Conservation (phyloP, 2,113 vertebrate species). For the Anguilla rostrata region DNA sequence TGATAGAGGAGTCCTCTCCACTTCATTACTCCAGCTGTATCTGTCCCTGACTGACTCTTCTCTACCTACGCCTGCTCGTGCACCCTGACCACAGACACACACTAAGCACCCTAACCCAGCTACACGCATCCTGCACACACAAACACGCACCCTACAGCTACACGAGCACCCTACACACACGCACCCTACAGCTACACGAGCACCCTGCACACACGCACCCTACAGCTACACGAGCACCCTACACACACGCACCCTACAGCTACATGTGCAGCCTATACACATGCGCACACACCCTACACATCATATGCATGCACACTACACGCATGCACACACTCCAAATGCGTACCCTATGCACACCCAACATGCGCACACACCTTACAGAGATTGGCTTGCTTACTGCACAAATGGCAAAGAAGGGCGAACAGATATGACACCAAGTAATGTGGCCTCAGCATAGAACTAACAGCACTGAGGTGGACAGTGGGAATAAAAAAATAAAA, state of each 20-base stretch:
- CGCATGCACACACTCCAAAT: no score
- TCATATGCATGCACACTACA: no score
- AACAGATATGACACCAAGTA: neutral
- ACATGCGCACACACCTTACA: neutral
- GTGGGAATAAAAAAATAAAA: neutral
- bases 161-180: no score
- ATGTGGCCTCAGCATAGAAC: neutral
- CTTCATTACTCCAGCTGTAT: neutral
- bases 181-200: no score
- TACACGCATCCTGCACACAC: no score
- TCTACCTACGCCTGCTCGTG: neutral
- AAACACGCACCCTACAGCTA: neutral
- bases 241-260: no score
- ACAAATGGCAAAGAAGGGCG: neutral
- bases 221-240: no score
- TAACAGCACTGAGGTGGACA: neutral
- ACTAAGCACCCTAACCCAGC: neutral
- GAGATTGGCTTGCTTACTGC: no score
- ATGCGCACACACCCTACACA: neutral
- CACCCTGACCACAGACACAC: neutral
- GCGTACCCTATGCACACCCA: no score
- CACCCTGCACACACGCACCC: no score
- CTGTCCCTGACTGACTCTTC: neutral
- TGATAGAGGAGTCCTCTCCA: neutral
- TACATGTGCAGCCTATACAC: no score